Base-by-base conservation (phyloP, 2,888 invertebrate species). In the Microctonus aethiopoides region DNA sequence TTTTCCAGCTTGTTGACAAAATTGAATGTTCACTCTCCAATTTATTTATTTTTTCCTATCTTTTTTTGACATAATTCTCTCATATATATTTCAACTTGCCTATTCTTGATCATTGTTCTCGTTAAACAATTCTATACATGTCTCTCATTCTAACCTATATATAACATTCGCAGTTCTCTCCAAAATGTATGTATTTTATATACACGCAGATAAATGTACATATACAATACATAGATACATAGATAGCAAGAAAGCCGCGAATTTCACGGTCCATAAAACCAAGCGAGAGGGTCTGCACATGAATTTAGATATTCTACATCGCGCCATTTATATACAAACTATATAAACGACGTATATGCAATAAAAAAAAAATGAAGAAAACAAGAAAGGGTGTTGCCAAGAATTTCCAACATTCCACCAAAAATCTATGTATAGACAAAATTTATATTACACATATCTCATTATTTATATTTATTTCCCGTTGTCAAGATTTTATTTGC, bases 241-340 rank as follows among this genome's bases (percentile, higher is more conserved):
- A n/a, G n/a, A n/a, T n/a, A n/a, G 20, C 20, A 20, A 4, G 54
- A 26, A 54, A 54, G 54, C 54, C 54, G 26, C 13, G 54, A 26
- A 54, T 54, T 54, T 54, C n/a, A 54, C 54, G 54, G 54, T 26
- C 54, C 26, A 54, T 54, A 54, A 54, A 54, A 24, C 13, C 54
- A 26, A 54, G 26, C 54, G 24, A 13, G 24, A 24, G 24, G 24
- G 54, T 54, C 54, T 26, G 26, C 54, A 24, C 26, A 24, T 54
- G 26, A 54, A 54, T 54, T 54, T n/a, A 54, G 26, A 54, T 54
- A 54, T 54, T 54, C 26, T 9, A n/a, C 16, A 13, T 22, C 26
- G 10, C 26, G 26, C 11, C 24, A 54, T 54, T 24, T 54, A 54
- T n/a, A 22, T 24, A 54, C 54, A 54, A 24, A 54, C 54, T 29